Base-by-base conservation (phyloP, 2,113 vertebrate species). In the Atherinomorus stipes region DNA sequence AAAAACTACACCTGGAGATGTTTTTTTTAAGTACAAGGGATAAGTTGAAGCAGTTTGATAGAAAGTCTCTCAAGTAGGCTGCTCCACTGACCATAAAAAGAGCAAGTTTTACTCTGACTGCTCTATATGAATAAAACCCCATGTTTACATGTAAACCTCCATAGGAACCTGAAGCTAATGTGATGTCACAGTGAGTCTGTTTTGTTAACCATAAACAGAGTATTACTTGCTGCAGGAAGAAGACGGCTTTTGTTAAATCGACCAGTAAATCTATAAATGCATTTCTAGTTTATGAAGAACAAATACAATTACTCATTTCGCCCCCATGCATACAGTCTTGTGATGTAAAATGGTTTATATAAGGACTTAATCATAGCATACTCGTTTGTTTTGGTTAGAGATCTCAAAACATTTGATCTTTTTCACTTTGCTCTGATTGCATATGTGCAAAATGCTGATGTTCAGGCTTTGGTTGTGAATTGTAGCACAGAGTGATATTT, bases 1-100 rank as follows among this genome's bases (percentile, higher is more conserved):
- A 25, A 67, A 70, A 71, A 52, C 23, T 60, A 61, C 78, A 81
- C 79, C 71, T 82, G 65, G 70, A 10, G 34, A 40, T 42, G 44
- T 72, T 82, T 84, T 73, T 62, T 76, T 71, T 18, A 4, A 40
- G 56, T 6, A n/a, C 51, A 37, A 53, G 11, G 53, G 16, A 21
- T 42, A 54, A 58, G 53, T 78, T 78, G 2, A 44, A 51, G 64
- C 58, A 76, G 61, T 31, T 34, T 47, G 68, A 74, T 73, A 53
- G n/a, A 23, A 1, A 21, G 26, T n/a, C 31, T 60, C 16, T 54
- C 9, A 51, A 45, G 42, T 67, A 19, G 44, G 8, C 44, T 47
- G 18, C 7, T n/a, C 44, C 44, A 47, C 16, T n/a, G 44, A 7
- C 18, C 44, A 47, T 19, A 8, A 42, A 47, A 47, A 47, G 18